Conservation (phyloP, 1,140 invertebrate genomes). For the Aphis gossypii region DNA sequence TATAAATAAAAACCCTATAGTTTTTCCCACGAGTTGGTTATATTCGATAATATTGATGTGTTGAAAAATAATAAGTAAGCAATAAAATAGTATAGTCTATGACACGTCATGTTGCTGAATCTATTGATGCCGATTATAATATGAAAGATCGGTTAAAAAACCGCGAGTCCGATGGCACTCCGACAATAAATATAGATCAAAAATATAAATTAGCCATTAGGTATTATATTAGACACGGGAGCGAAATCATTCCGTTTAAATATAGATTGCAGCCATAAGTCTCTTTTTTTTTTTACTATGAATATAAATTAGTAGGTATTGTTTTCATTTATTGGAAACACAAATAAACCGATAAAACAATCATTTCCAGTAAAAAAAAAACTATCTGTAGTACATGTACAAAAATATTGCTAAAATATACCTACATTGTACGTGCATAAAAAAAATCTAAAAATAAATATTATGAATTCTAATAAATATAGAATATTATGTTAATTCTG, state of each 20-base stretch:
- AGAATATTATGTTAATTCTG: neutral
- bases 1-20: too few relatives aligned
- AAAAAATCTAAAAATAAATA: neutral
- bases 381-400: neutral
- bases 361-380: neutral
- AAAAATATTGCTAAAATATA: neutral
- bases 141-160: too few relatives aligned
- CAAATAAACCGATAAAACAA: neutral
- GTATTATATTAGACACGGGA: too few relatives aligned
- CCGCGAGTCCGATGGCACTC: too few relatives aligned
- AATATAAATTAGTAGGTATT: neutral
- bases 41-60: too few relatives aligned
- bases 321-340: neutral
- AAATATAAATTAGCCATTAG: too few relatives aligned
- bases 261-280: neutral
- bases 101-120: too few relatives aligned
- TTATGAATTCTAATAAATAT: constrained; percentile 3
- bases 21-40: too few relatives aligned
- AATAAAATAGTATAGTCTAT: too few relatives aligned
- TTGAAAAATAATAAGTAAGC: too few relatives aligned
- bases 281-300: neutral
- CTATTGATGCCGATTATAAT: too few relatives aligned
- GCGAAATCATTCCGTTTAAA: neutral
- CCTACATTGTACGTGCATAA: neutral
- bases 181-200: too few relatives aligned